Evolutionary conservation across 2,888 invertebrate species (phyloP), one percentile per base, ranked within the genome.

Genomic region (Ceramica pisi): DNA sequence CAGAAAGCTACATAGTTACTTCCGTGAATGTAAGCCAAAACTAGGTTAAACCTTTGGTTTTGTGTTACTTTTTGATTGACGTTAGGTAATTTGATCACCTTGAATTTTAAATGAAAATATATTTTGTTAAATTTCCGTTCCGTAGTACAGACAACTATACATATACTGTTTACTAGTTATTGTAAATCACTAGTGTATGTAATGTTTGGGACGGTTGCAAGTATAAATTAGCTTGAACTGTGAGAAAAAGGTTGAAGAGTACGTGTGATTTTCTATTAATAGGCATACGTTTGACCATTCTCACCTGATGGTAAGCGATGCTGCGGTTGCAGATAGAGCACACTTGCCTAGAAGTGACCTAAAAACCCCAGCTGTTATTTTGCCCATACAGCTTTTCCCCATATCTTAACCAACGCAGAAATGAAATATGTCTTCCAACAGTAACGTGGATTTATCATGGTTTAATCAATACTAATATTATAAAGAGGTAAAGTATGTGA

Each of bases 41-140:
- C 44, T 51, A 44, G 35, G 6, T 6, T 35, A 26, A 26, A 12
- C 19, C n/a, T 51, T 61, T 23, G 7, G 51, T 71, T 51, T 71
- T 26, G 38, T 46, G 38, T 68, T 68, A 50, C 31, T 44, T 44
- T n/a, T 44, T n/a, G 69, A 31, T 0, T 48, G 48, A 41, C 14
- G 26, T 41, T 41, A 19, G 19, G 16, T 16, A 23, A 48, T 48
- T 16, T 21, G 10, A 48, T n/a, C 12, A 50, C 16, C 41, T 23
- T 50, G 31, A 50, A 50, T 56, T n/a, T 46, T 35, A 69, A 23
- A 55, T 26, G n/a, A 16, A 21, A 38, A 23, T 9, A 68, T 41
- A 19, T 35, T 44, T 35, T 41, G 23, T 12, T 16, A 35, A 12
- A 23, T 68, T 46, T 7, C 7, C 10, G 21, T 51, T 63, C 19